Evolutionary conservation across 1,140 invertebrate species (phyloP).

Genomic region (Asobara japonica): DNA sequence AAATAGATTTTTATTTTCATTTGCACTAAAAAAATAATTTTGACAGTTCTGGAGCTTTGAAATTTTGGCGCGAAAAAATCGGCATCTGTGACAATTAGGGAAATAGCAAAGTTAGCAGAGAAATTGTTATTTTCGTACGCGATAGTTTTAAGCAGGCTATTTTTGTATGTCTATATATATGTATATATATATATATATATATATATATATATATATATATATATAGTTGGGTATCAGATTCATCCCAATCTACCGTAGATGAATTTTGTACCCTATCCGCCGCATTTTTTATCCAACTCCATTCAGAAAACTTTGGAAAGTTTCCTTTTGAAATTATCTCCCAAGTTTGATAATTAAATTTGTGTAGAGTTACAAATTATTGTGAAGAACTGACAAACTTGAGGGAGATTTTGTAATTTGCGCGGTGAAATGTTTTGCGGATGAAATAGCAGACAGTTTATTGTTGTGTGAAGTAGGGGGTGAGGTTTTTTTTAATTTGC

Average conservation of each 20-base stretch:
- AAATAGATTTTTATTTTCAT: too few species aligned
- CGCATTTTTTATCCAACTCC: neutral
- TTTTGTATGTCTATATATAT: conserved; percentile 50
- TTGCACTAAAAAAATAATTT: too few species aligned
- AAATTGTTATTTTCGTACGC: conserved; percentile 58
- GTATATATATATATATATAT: conserved; percentile 47
- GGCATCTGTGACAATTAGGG: too few species aligned
- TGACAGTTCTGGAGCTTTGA: too few species aligned
- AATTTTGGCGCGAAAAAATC: too few species aligned
- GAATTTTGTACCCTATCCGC: neutral
- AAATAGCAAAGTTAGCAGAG: conserved; percentile 55
- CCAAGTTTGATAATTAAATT: neutral
- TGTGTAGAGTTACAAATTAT: neutral
- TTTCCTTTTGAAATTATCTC: neutral
- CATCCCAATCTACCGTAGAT: neutral
- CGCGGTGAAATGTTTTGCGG: neutral
- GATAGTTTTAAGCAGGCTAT: conserved; percentile 55
- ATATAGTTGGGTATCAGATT: neutral
- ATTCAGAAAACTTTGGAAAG: neutral
- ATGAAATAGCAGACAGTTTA: neutral
- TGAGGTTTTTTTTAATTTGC: too few species aligned
- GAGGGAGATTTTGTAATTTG: neutral
- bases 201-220: conserved; percentile 45
- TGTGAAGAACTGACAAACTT: neutral
- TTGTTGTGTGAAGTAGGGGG: too few species aligned